phyloP scores from a whole-genome alignment of 2,113 vertebrate species.

The Corythaeola cristata region DNA sequence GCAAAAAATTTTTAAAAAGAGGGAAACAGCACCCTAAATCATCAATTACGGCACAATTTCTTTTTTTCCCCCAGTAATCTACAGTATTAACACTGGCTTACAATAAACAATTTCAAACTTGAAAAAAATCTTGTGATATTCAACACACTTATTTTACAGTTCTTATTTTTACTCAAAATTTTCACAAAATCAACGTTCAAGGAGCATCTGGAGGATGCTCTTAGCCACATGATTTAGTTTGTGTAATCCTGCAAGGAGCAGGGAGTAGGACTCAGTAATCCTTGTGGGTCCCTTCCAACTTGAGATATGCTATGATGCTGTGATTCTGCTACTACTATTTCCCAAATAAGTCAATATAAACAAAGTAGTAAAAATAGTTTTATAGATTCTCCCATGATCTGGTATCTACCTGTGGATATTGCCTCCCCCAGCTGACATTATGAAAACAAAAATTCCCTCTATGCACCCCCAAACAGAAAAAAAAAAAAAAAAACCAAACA shows the following conservation, averaged over 20 bases:
- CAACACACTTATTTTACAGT: neutral
- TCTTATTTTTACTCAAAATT: neutral
- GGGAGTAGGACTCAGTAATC: neutral
- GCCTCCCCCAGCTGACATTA: neutral
- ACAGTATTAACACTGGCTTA: neutral
- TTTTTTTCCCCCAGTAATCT: neutral
- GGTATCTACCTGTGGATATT: neutral
- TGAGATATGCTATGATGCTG: neutral
- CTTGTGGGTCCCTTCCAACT: neutral
- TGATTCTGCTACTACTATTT: neutral
- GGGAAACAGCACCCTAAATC: neutral
- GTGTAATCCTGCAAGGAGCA: neutral
- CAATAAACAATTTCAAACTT: neutral
- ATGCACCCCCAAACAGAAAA: neutral
- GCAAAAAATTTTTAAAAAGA: neutral
- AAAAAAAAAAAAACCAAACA: neutral
- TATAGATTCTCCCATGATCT: neutral
- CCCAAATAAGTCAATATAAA: neutral
- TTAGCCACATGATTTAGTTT: neutral
- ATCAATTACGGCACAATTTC: neutral
- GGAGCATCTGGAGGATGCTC: neutral
- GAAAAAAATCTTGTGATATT: neutral
- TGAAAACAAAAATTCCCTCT: neutral
- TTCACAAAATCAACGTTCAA: neutral
- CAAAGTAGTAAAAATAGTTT: neutral